Evolutionary conservation across 2,113 vertebrate genomes (phyloP).

Genomic region (Prochilodus magdalenae): DNA sequence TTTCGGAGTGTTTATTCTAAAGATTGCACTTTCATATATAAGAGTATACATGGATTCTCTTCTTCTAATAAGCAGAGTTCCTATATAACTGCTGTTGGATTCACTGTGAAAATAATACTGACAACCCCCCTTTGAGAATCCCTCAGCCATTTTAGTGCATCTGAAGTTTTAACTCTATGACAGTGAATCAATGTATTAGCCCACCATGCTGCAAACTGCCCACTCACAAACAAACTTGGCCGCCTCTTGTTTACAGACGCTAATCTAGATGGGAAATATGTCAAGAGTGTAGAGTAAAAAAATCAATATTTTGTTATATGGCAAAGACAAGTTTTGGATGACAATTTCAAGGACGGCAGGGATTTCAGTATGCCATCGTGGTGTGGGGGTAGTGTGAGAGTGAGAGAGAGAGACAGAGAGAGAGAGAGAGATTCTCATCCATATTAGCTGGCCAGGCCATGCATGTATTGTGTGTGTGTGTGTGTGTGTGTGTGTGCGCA

Average conservation of each 20-base stretch:
- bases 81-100: background rate
- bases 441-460: conserved; percentile 50
- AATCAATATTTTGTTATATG: conserved; percentile 49
- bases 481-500: too few species aligned
- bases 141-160: background rate
- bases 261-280: conserved; percentile 49
- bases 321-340: conserved; percentile 37
- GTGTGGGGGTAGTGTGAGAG: conserved; percentile 9
- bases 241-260: conserved; percentile 49
- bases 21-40: too few species aligned
- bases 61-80: too few species aligned
- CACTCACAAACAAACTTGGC: conserved; percentile 48
- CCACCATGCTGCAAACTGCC: conserved; percentile 28
- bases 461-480: conserved; percentile 42
- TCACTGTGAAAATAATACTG: conserved; percentile 9
- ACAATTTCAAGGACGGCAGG: conserved; percentile 39
- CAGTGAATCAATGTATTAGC: conserved; percentile 29
- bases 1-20: too few species aligned
- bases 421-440: conserved; percentile 41
- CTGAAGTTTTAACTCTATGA: background rate
- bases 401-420: conserved; percentile 44
- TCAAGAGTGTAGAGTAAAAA: conserved; percentile 37
- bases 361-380: background rate
- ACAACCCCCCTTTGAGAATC: background rate
- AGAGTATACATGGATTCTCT: too few species aligned